phyloP scores from a whole-genome alignment of 2,113 vertebrate genomes.

The Trematocara zebra region DNA sequence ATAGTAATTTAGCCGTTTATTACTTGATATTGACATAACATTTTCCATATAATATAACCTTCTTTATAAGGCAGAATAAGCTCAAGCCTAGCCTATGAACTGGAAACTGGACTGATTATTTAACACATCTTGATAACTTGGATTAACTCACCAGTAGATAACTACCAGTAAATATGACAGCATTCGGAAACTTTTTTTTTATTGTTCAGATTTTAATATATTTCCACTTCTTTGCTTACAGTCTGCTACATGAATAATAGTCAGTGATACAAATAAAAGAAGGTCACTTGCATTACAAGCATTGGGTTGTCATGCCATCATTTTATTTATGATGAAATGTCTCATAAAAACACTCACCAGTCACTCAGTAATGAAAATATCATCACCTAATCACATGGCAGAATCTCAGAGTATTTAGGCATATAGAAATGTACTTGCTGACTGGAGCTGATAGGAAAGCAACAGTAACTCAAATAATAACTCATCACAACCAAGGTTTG shows the following conservation, averaged over 20 bases:
- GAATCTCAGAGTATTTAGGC: neutral
- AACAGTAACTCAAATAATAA: neutral
- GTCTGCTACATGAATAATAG: neutral
- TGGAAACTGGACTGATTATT: neutral
- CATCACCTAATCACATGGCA: neutral
- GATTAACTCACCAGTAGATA: neutral
- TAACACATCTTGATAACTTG: neutral
- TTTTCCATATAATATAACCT: neutral
- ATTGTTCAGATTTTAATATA: neutral
- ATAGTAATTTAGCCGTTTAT: neutral
- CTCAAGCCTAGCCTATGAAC: neutral
- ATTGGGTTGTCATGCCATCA: neutral
- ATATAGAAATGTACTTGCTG: neutral
- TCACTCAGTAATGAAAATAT: neutral
- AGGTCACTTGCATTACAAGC: neutral
- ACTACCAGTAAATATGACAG: neutral
- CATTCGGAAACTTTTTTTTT: accelerated
- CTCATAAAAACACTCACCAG: neutral
- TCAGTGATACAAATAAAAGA: neutral
- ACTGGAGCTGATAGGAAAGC: neutral
- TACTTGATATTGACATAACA: neutral
- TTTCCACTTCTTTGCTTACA: neutral
- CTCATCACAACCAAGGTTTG: neutral
- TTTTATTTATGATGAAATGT: neutral
- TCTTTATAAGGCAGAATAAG: neutral